Evolutionary conservation across 1,140 invertebrate genomes (phyloP).

Genomic region (Rhysida immarginata): DNA sequence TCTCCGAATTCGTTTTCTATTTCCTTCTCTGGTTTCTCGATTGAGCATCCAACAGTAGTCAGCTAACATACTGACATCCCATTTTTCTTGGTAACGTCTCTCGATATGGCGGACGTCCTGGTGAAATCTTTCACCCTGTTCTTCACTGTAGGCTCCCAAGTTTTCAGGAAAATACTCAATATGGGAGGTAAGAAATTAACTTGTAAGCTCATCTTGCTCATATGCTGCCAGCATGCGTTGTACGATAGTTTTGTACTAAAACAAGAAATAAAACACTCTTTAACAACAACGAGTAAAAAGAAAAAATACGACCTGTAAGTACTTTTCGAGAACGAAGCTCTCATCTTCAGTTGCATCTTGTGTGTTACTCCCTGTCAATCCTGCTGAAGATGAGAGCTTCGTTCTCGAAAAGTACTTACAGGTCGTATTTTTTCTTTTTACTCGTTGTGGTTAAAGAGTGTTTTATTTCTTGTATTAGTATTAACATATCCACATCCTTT

Average conservation of each 20-base stretch:
- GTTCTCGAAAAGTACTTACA: no score
- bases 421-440: no score
- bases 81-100: slow-evolving; percentile 10
- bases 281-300: no score
- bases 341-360: no score
- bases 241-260: slow-evolving; percentile 12
- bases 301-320: no score
- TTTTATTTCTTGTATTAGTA: no score
- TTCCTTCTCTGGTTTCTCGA: slow-evolving; percentile 10
- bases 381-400: no score
- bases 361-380: no score
- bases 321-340: no score
- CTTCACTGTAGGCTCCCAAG: slow-evolving; percentile 12
- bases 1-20: slow-evolving; percentile 9
- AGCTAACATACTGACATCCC: slow-evolving; percentile 9
- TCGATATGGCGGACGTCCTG: slow-evolving; percentile 6
- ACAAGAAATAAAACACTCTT: no score
- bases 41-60: slow-evolving; percentile 16
- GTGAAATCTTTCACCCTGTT: slow-evolving; percentile 7
- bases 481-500: no score
- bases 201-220: slow-evolving; percentile 11
- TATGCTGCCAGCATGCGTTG: slow-evolving; percentile 10
- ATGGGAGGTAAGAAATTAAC: slow-evolving; percentile 1
- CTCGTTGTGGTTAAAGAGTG: no score
- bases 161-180: slow-evolving; percentile 9